Conservation (phyloP, 2,113 vertebrate species). For the Orycteropus afer region DNA sequence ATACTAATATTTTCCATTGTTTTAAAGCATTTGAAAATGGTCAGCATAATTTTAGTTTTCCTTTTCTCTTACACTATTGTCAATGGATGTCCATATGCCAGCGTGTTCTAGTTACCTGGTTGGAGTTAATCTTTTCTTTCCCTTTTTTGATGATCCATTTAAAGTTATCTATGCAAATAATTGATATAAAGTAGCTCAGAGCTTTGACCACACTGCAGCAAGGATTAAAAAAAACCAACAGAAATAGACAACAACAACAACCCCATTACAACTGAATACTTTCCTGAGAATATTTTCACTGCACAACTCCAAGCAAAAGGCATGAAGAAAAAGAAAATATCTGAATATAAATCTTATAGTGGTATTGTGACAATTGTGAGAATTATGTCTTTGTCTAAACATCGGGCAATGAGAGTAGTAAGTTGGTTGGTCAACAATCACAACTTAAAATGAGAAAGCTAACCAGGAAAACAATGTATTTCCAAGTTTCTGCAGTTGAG, state of each 20-base stretch:
- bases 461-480: constrained; percentile 50
- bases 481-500: constrained; percentile 55
- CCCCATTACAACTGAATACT: background rate
- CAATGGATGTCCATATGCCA: constrained; percentile 46
- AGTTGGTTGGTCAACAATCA: background rate
- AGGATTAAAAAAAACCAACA: background rate
- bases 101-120: background rate
- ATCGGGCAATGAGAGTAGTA: constrained; percentile 3
- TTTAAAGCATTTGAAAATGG: constrained; percentile 79
- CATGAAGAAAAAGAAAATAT: constrained; percentile 62
- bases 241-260: too few species aligned
- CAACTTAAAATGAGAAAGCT: constrained; percentile 35
- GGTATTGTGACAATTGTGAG: constrained; percentile 40
- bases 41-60: constrained; percentile 42
- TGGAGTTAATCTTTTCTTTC: background rate
- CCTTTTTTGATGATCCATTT: constrained; percentile 29
- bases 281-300: constrained; percentile 57
- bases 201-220: constrained; percentile 70
- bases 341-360: constrained; percentile 16
- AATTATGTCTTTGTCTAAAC: constrained; percentile 36
- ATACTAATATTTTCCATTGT: constrained; percentile 69
- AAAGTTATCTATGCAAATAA: constrained; percentile 69
- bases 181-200: constrained; percentile 59
- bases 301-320: constrained; percentile 24
- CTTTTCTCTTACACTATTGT: constrained; percentile 59